These are phyloP conservation scores for Zingel zingel DNA, from an alignment of 2,113 vertebrate genomes.

Conservation along the genomic window DNA sequence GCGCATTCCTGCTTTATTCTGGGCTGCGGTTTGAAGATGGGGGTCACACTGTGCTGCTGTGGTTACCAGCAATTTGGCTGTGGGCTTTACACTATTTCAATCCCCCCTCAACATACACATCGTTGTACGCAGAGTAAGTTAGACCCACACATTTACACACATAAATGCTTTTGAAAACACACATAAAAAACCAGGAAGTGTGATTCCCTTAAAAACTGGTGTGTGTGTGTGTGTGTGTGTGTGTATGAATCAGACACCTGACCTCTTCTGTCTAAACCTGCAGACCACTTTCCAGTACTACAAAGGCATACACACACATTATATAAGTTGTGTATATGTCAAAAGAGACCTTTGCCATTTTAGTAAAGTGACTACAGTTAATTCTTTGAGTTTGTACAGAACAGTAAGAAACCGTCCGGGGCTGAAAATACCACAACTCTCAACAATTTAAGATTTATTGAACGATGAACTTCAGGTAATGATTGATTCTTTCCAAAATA, in stretches of 20 bases:
- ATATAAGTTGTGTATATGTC: background rate
- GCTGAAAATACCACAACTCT: background rate
- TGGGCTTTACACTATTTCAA: slow-evolving; percentile 73
- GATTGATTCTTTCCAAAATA: slow-evolving; percentile 45
- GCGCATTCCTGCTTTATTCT: slow-evolving; percentile 81
- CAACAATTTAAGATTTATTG: slow-evolving; percentile 16
- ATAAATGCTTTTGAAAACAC: slow-evolving; percentile 23
- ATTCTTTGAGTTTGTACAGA: background rate
- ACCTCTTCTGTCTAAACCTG: slow-evolving; percentile 19
- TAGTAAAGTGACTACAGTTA: background rate
- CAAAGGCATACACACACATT: background rate
- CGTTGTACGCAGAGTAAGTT: background rate
- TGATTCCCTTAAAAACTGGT: slow-evolving; percentile 18
- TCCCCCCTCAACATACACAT: slow-evolving; percentile 48
- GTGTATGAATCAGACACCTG: slow-evolving; percentile 39
- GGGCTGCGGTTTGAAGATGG: slow-evolving; percentile 72
- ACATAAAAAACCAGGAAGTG: slow-evolving; percentile 38
- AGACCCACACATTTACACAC: slow-evolving; percentile 15
- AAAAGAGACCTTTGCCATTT: background rate
- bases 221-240: background rate
- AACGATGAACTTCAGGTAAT: slow-evolving; percentile 46
- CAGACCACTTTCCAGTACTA: background rate
- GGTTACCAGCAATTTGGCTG: slow-evolving; percentile 72
- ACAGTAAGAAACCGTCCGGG: background rate
- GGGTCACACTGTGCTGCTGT: slow-evolving; percentile 73